These are phyloP conservation scores for Andrena haemorrhoa DNA, from an alignment of 2,888 invertebrate species.

Conservation along the genomic window DNA sequence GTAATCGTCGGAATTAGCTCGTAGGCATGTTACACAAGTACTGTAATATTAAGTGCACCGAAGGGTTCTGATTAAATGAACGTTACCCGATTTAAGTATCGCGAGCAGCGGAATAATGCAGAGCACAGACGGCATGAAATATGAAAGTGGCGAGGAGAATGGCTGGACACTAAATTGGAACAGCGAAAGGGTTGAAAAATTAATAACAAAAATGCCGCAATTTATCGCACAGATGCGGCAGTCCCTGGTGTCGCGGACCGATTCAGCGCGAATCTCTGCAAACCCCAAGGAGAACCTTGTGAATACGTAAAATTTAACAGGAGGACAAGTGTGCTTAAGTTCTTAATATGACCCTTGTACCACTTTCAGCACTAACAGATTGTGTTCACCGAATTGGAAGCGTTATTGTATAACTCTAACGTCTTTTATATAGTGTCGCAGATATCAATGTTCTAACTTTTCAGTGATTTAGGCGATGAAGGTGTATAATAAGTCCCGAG, in stretches of 20 bases:
- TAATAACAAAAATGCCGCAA: slow-evolving; percentile 59
- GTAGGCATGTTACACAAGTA: not conserved
- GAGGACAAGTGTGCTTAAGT: not conserved
- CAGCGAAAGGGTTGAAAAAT: slow-evolving; percentile 48
- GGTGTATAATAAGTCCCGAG: too few species aligned
- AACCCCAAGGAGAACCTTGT: not conserved
- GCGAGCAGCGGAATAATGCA: slow-evolving; percentile 20
- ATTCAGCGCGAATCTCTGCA: slow-evolving; percentile 3
- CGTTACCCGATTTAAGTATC: slow-evolving; percentile 9
- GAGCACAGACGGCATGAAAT: slow-evolving; percentile 27
- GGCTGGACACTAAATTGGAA: slow-evolving; percentile 41
- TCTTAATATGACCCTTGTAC: too few species aligned
- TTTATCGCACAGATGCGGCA: slow-evolving; percentile 45
- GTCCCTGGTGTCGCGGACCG: slow-evolving; percentile 1
- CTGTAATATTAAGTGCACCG: not conserved
- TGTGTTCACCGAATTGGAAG: not conserved
- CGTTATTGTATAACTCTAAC: not conserved
- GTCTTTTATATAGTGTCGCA: not conserved
- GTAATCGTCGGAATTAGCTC: not conserved
- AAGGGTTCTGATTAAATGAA: not conserved
- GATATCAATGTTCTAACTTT: too few species aligned
- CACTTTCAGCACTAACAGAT: not conserved
- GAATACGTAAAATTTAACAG: not conserved
- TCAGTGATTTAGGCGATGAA: too few species aligned
- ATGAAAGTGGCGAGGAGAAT: slow-evolving; percentile 14